Base-by-base conservation (phyloP, 1,140 invertebrate species). In the Hypsibius dujardini region DNA sequence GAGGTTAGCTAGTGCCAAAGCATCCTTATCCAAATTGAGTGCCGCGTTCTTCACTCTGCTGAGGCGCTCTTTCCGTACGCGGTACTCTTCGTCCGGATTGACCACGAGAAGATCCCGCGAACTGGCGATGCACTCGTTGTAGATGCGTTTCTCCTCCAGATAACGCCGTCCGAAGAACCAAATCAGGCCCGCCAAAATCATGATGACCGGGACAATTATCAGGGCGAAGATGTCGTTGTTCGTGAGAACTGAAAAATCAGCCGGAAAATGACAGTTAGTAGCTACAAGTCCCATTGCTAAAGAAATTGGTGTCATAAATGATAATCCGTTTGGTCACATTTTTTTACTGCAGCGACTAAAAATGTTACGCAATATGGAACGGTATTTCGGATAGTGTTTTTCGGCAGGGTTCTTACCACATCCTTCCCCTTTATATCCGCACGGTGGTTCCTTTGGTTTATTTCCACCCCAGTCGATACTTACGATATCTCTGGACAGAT, bases 61-160 rank as follows among this genome's bases (percentile, higher is more conserved):
- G 12, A 67, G 62, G 12, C 42, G 12, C 3, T 45, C 42, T 3
- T 45, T 12, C 12, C 62, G 62, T 42, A 42, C 42, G 12, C 62
- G 12, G 42, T 67, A 45, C 62, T 67, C 62, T 7, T 67, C 62
- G 62, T 67, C 42, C 12, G 62, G 62, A 42, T 67, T 12, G 12
- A 67, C 42, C 42, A 67, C 62, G 12, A 45, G 12, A 12, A 67
- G 62, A 42, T 67, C 62, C 12, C 45, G 3, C 12, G 62, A 3
- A 7, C 45, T 3, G 42, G 62, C 62, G 12, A 67, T 12, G 12
- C 62, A 67, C 3, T 67, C 62, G 3, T 3, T 12, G 12, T 12
- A 15, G 62, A 15, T 67, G 62, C 62, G 62, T 42, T 15, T 67
- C 12, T 67, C 12, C 3, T 45, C 12, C 12, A 12, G 62, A 3